Evolutionary conservation across 1,140 invertebrate species (phyloP).

Genomic region (Daktulosphaira vitifoliae): DNA sequence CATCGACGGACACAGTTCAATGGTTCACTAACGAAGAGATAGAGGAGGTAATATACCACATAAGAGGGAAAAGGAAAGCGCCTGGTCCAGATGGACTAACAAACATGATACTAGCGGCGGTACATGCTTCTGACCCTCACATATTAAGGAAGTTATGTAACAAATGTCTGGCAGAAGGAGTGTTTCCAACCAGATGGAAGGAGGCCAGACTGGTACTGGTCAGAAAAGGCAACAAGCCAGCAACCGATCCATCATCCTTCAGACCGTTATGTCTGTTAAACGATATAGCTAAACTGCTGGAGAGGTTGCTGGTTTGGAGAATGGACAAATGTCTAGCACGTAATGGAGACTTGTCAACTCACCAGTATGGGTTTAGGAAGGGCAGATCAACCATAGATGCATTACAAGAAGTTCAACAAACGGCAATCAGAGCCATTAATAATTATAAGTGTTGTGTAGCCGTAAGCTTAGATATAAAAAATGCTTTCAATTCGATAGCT

Average conservation of each 20-base stretch:
- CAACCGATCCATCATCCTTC: constrained; percentile 15
- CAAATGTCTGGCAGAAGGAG: too few species aligned
- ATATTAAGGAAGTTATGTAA: too few species aligned
- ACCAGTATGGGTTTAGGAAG: not conserved
- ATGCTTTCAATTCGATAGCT: not conserved
- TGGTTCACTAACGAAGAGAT: too few species aligned
- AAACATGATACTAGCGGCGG: too few species aligned
- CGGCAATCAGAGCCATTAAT: too few species aligned
- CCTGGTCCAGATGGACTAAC: too few species aligned
- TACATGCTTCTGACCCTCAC: too few species aligned
- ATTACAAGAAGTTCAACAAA: not conserved
- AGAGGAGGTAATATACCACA: too few species aligned
- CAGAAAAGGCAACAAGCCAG: constrained; percentile 33
- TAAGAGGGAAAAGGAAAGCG: too few species aligned
- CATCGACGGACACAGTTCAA: too few species aligned
- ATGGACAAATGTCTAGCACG: not conserved
- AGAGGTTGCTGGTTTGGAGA: not conserved
- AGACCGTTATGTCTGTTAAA: constrained; percentile 38
- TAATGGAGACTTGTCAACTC: not conserved
- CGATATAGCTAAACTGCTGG: constrained; percentile 35
- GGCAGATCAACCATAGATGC: not conserved
- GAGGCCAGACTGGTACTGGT: constrained; percentile 28
- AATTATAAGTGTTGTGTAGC: too few species aligned
- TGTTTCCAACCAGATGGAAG: not conserved
- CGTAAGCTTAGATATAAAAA: too few species aligned